Base-by-base conservation (phyloP, 2,113 vertebrate genomes). In the Geothlypis trichas region DNA sequence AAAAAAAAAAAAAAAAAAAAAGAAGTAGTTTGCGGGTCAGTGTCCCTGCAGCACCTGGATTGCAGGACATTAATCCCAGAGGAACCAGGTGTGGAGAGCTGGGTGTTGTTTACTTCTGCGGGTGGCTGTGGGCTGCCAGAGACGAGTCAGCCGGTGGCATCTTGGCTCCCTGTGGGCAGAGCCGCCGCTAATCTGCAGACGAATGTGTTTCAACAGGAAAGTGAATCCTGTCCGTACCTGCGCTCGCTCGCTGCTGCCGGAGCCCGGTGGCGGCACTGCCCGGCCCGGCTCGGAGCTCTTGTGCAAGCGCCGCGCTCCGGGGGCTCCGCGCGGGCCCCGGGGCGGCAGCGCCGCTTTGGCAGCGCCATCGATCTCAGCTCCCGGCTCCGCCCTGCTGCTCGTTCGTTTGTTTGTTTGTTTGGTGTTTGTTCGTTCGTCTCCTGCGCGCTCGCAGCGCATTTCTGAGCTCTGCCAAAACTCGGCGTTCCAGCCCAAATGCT, bases 361-460 rank as follows among this genome's bases (percentile, higher is more conserved):
- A 26, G 5, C 0, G 49, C 0, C 15, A 1, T 31, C 0, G 19
- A 1, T 27, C 10, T 8, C 19, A 0, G 3, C 79, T 33, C 12
- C 31, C 30, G 11, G 30, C 54, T 4, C 54, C 12, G 19, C 54
- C 54, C 55, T 20, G 31, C 55, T 26, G 49, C 14, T 26, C 13
- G 24, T 26, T 9, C 37, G 37, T 39, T 39, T 39, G 37, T 39
- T 39, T 39, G 37, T 27, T 16, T 10, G 47, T 49, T 49, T 26
- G 21, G 21, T 47, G 47, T 23, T 23, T 10, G 57, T 4, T 58
- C 10, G n/a, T 19, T 31, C 7, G 52, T 4, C 54, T 61, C 47
- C 44, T 1, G 14, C 28, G 28, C 3, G 24, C 10, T 49, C 13
- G 35, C 67, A 4, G 57, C 14, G 0, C 9, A 0, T 11, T 8